These are phyloP conservation scores for Pectinophora gossypiella DNA, from an alignment of 1,140 invertebrate genomes.

Conservation along the genomic window DNA sequence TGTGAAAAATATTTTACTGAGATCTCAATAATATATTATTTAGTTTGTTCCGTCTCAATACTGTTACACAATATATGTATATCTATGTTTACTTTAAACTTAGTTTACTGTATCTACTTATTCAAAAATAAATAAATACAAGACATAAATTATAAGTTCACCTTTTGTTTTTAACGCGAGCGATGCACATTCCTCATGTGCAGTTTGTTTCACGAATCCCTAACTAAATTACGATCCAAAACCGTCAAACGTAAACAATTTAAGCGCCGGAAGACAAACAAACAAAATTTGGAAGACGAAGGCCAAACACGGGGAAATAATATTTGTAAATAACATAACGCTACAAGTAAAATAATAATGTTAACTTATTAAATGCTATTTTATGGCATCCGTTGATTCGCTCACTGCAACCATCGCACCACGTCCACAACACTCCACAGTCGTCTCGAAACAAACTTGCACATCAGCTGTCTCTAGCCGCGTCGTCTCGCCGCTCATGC, in stretches of 20 bases:
- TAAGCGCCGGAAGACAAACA: slow-evolving; percentile 44
- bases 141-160: slow-evolving; percentile 68
- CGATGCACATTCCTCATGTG: slow-evolving; percentile 48
- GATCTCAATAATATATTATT: slow-evolving; percentile 48
- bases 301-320: slow-evolving; percentile 7
- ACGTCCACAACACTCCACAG: background rate
- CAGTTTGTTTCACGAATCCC: slow-evolving; percentile 39
- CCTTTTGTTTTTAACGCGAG: slow-evolving; percentile 59
- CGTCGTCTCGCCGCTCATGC: background rate
- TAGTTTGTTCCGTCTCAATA: slow-evolving; percentile 60
- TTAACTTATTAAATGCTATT: slow-evolving; percentile 32
- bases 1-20: slow-evolving; percentile 61
- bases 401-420: background rate
- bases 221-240: slow-evolving; percentile 10
- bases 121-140: slow-evolving; percentile 48
- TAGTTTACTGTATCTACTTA: slow-evolving; percentile 21
- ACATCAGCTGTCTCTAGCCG: slow-evolving; percentile 4
- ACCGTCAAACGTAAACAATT: slow-evolving; percentile 32
- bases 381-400: slow-evolving; percentile 36
- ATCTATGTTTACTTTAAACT: slow-evolving; percentile 25
- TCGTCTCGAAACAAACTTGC: slow-evolving; percentile 13
- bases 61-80: slow-evolving; percentile 30
- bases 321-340: background rate
- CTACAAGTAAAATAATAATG: slow-evolving; percentile 21
- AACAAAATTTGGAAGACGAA: slow-evolving; percentile 20